Percentiles rank a stretch among this genome's conserved stretches.
phyloP scores from a whole-genome alignment of 2,888 invertebrate genomes.

The Mythimna pallens region DNA sequence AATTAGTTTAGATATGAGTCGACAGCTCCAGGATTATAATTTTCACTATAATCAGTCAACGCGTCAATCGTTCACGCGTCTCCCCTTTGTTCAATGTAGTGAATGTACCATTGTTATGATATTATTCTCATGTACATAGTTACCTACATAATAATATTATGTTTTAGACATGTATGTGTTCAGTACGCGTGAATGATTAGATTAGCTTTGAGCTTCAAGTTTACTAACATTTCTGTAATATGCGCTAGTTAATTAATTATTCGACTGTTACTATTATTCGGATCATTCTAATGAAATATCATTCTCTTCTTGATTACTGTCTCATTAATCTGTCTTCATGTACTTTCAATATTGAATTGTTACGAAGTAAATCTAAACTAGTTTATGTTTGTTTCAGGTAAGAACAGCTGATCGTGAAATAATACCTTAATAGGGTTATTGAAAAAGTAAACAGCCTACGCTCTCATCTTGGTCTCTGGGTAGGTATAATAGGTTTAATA shows the following conservation, averaged over 20 bases:
- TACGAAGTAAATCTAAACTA: not conserved
- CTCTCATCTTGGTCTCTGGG: not conserved
- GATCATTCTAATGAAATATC: no score
- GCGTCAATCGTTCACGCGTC: constrained; percentile 68
- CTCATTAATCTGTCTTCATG: no score
- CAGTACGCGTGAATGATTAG: constrained; percentile 32
- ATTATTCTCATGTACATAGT: constrained; percentile 2
- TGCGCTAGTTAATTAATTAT: constrained; percentile 12
- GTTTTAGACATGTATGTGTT: constrained; percentile 15
- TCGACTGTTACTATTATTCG: not conserved
- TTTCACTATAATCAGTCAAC: constrained; percentile 73
- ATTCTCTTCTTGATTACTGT: no score
- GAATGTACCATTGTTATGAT: constrained; percentile 47
- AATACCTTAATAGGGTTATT: not conserved
- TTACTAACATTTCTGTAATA: constrained; percentile 8
- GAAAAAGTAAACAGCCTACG: not conserved
- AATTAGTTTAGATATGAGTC: constrained; percentile 12
- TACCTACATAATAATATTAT: not conserved
- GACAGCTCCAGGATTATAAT: constrained; percentile 38
- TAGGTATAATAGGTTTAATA: not conserved
- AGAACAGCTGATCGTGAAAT: not conserved
- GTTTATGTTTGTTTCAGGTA: constrained; percentile 25
- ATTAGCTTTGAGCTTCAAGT: constrained; percentile 32
- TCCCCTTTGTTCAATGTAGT: constrained; percentile 60
- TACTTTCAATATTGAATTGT: no score